These are phyloP conservation scores for Mesocricetus auratus DNA, from an alignment of 2,113 vertebrate species.

Conservation along the genomic window DNA sequence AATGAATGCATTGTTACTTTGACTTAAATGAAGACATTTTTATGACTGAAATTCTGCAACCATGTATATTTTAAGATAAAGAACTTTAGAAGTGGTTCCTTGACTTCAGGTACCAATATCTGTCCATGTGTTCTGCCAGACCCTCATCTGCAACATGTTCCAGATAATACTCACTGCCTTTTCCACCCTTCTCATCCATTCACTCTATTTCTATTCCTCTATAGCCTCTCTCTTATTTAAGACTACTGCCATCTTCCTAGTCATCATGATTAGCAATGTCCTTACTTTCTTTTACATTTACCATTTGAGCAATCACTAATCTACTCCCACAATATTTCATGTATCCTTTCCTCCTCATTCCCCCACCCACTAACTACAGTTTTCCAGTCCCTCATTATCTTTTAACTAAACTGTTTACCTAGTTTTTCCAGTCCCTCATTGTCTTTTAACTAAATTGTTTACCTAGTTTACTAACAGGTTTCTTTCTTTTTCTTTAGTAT, in stretches of 20 bases:
- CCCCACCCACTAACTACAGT: neutral
- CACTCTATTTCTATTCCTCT: neutral
- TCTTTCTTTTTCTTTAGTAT: neutral
- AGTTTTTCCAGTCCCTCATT: neutral
- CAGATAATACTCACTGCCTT: neutral
- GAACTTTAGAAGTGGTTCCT: neutral
- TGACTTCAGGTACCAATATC: neutral
- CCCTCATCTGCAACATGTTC: neutral
- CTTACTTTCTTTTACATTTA: neutral
- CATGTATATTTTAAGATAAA: neutral
- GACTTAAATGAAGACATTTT: constrained; percentile 22
- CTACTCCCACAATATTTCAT: neutral
- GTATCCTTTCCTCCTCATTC: neutral
- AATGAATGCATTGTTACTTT: constrained; percentile 43
- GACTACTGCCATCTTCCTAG: neutral
- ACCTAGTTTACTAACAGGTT: neutral
- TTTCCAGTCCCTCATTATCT: neutral
- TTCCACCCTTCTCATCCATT: neutral
- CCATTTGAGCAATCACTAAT: neutral
- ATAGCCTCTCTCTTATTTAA: neutral
- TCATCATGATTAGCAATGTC: neutral
- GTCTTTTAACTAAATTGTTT: neutral
- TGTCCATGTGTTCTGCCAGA: neutral
- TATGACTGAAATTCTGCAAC: constrained; percentile 28
- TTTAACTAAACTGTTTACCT: neutral